These are phyloP conservation scores for Babyrousa celebensis DNA, from an alignment of 2,797 vertebrate species.

Conservation along the genomic window DNA sequence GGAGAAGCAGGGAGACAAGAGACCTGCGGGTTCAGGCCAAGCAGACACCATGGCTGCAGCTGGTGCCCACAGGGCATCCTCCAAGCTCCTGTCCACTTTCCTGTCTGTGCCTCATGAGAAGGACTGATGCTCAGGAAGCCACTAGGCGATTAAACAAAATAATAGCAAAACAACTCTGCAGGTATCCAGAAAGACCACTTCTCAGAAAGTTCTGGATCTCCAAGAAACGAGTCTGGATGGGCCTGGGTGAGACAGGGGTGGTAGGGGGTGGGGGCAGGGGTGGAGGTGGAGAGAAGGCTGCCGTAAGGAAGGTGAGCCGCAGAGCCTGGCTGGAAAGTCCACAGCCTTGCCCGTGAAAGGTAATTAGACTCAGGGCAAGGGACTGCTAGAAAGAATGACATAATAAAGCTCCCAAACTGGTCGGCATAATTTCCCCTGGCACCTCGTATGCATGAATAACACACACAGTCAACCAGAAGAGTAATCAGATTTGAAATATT, in stretches of 20 bases:
- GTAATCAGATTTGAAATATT: conserved; percentile 88
- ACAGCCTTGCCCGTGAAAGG: conserved; percentile 75
- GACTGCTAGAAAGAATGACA: conserved; percentile 86
- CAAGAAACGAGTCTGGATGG: neutral
- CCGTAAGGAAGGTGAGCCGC: conserved; percentile 24
- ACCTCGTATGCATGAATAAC: conserved; percentile 75
- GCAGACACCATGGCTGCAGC: rapidly evolving
- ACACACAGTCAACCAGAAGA: conserved; percentile 85
- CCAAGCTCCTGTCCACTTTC: rapidly evolving
- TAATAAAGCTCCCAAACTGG: conserved; percentile 84
- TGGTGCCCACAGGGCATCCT: no score
- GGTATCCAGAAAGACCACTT: neutral
- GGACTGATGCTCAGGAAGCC: neutral
- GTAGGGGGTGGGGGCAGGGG: no score
- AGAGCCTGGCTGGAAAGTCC: conserved; percentile 72
- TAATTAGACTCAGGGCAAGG: conserved; percentile 83
- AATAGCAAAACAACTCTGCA: neutral
- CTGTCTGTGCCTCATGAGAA: rapidly evolving
- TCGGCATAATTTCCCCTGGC: conserved; percentile 84
- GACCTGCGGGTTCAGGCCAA: neutral
- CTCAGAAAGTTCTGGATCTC: neutral
- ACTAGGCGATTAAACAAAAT: neutral
- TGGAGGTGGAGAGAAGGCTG: neutral
- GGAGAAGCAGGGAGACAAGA: neutral
- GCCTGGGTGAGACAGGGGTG: neutral